Conservation (phyloP, 1,140 invertebrate species). For the Pogonomyrmex californicus region DNA sequence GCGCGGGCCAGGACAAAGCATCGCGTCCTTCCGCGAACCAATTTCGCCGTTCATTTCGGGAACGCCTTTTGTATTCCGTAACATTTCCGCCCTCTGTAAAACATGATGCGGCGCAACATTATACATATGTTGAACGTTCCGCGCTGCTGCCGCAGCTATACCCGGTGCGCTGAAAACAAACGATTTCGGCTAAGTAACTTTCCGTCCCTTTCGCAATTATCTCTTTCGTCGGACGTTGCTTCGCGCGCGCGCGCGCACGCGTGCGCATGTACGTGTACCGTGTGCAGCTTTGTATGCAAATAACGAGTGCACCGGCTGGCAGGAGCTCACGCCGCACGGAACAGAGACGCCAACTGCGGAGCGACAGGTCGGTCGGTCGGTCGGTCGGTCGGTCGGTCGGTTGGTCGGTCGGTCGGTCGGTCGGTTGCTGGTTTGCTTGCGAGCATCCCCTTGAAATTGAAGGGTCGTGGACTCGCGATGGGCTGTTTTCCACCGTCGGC, state of each 20-base stretch:
- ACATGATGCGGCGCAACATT: slow-evolving; percentile 44
- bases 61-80: slow-evolving; percentile 29
- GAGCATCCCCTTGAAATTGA: slow-evolving; percentile 36
- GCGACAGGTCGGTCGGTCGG: slow-evolving; percentile 36
- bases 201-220: slow-evolving; percentile 61
- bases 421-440: not conserved
- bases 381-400: slow-evolving; percentile 15
- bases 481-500: slow-evolving; percentile 31
- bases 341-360: slow-evolving; percentile 47
- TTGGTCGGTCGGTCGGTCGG: not conserved
- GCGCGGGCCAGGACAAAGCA: not conserved
- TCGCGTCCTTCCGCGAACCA: slow-evolving; percentile 12
- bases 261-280: no score
- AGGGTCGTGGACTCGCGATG: slow-evolving; percentile 40
- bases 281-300: slow-evolving; percentile 58
- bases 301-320: slow-evolving; percentile 57
- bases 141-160: slow-evolving; percentile 34
- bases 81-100: slow-evolving; percentile 27
- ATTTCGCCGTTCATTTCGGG: slow-evolving; percentile 50
- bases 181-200: slow-evolving; percentile 62
- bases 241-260: not conserved
- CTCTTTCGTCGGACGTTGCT: slow-evolving; percentile 50
- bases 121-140: slow-evolving; percentile 53
- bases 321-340: slow-evolving; percentile 14
- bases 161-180: slow-evolving; percentile 37